Evolutionary conservation across 2,888 invertebrate species (phyloP).

Genomic region (Rhingia rostrata): DNA sequence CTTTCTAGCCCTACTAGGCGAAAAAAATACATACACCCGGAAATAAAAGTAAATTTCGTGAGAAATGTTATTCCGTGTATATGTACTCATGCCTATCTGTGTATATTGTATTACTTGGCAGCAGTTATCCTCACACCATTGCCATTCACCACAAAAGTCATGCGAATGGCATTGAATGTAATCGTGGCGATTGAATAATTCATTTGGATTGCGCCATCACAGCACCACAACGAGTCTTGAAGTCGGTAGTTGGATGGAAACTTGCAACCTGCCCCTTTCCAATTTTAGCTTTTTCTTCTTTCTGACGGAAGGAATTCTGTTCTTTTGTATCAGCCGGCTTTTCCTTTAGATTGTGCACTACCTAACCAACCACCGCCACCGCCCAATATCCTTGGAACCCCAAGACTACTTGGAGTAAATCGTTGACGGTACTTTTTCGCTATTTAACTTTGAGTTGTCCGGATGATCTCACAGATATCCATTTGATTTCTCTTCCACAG

Average conservation of each 20-base stretch:
- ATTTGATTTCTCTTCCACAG: conserved; percentile 46
- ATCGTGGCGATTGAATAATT: conserved; percentile 65
- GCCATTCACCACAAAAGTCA: conserved; percentile 47
- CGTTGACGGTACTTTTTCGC: conserved; percentile 34
- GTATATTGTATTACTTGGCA: neutral
- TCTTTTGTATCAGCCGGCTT: neutral
- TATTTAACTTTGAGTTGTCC: conserved; percentile 55
- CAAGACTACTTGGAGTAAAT: neutral
- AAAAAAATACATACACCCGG: neutral
- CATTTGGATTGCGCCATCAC: conserved; percentile 42
- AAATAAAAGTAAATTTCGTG: conserved; percentile 40
- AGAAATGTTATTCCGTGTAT: conserved; percentile 16
- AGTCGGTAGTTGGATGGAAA: neutral
- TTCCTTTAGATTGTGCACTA: conserved; percentile 1
- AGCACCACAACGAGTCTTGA: neutral
- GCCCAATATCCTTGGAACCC: neutral
- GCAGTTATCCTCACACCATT: neutral
- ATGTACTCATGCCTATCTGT: conserved; percentile 25
- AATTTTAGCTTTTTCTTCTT: conserved; percentile 6
- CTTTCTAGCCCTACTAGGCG: neutral
- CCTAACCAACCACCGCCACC: neutral
- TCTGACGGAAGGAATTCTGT: conserved; percentile 9
- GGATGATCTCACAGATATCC: conserved; percentile 65
- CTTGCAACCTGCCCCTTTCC: conserved; percentile 22
- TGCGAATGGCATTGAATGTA: conserved; percentile 45